Conservation (phyloP, 2,113 vertebrate genomes). For the Lutjanus erythropterus region DNA sequence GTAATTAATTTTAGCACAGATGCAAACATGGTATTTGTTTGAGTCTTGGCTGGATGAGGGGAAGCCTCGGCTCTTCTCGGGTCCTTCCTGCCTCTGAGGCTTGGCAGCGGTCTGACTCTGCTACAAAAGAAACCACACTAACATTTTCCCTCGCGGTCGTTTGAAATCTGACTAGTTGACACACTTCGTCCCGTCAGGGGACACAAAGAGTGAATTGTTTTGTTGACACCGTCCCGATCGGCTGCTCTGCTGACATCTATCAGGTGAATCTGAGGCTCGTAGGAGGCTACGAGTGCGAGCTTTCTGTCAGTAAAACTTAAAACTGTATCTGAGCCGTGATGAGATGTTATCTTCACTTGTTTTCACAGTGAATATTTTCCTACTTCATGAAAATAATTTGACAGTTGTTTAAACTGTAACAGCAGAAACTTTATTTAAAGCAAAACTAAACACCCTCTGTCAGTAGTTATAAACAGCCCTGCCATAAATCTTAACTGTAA, state of each 20-base stretch:
- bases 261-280: conserved; percentile 37
- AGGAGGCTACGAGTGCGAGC: not conserved
- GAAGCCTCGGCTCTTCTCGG: conserved; percentile 6
- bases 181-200: conserved; percentile 7
- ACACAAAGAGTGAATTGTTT: conserved; percentile 8
- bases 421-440: not conserved
- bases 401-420: not conserved
- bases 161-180: conserved; percentile 38
- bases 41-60: not conserved
- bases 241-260: conserved; percentile 8
- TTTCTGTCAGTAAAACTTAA: not conserved
- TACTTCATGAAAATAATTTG: not conserved
- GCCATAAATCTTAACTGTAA: not conserved
- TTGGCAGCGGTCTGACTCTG: conserved; percentile 10
- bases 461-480: not conserved
- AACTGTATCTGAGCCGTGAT: not conserved
- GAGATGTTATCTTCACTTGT: not conserved
- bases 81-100: conserved; percentile 11
- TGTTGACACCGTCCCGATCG: conserved; percentile 13
- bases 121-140: conserved; percentile 18
- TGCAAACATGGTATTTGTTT: conserved; percentile 25
- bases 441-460: not conserved
- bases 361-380: not conserved
- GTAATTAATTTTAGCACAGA: conserved; percentile 17
- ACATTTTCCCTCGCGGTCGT: not conserved